These are phyloP conservation scores for Zeuzera pyrina DNA, from an alignment of 2,888 invertebrate species.

Conservation along the genomic window DNA sequence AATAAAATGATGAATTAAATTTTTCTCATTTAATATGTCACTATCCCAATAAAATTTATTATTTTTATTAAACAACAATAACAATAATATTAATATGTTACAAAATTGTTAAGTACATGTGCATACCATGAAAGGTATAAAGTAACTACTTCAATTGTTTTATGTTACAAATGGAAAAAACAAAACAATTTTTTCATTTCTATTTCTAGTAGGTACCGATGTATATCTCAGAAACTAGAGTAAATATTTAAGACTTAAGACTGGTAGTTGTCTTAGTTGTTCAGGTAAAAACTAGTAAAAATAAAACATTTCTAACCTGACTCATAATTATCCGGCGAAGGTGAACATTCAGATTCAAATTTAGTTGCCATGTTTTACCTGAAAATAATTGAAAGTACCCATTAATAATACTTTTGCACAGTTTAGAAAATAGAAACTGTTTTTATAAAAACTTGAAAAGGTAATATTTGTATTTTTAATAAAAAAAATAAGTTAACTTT, in stretches of 20 bases:
- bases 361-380: constrained; percentile 66
- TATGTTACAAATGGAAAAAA: constrained; percentile 22
- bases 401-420: no score
- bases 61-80: no score
- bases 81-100: no score
- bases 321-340: constrained; percentile 54
- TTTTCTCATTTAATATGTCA: no score
- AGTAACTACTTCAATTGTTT: constrained; percentile 1
- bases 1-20: no score
- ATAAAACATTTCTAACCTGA: constrained; percentile 49
- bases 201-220: neutral
- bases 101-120: no score
- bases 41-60: no score
- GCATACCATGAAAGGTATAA: no score
- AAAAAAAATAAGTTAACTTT: no score
- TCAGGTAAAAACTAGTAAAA: constrained; percentile 6
- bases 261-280: no score
- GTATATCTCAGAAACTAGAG: neutral
- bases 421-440: no score
- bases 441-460: no score
- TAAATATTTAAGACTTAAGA: constrained; percentile 1
- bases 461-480: neutral
- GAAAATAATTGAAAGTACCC: constrained; percentile 46
- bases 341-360: constrained; percentile 48
- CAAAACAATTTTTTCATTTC: neutral